Base-by-base conservation (phyloP, 2,888 invertebrate species). In the Gari tellinella region DNA sequence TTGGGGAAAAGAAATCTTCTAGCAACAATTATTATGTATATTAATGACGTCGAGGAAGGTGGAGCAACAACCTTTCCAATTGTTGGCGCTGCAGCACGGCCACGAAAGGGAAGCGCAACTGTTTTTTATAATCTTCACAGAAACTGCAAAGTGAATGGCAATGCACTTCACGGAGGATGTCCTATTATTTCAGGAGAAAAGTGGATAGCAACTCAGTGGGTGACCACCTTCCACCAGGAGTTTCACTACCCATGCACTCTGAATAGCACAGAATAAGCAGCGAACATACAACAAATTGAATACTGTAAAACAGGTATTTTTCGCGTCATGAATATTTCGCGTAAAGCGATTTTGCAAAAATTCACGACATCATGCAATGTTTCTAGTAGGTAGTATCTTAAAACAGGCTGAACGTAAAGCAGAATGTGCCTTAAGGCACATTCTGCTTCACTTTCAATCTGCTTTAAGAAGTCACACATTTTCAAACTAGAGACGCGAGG, bases 161-260 rank as follows among this genome's bases (percentile, higher is more conserved):
- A 43, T 14, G 45, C 43, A n/a, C 26, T 31, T 8, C 58, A 58
- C 17, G n/a, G 46, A 17, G 38, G 46, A 8, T 58, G 58, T 38
- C 48, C 58, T 23, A n/a, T 58, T 14, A 19, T 58, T 8, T 48
- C 45, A 37, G 58, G 58, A 2, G 58, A 58, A 58, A 58, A 58
- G 25, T 58, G 58, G 46, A 46, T 58, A 1, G 58, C 58, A 12
- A 58, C 43, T 21, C 48, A 46, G 23, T 58, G 58, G 58, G 21
- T 58, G 1, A 21, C 26, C 19, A 25, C 46, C 12, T 46, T 46
- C 25, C 46, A 46, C 5, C 46, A 58, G 19, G 58, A 58, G 23
- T 58, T 58, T 21, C 25, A 7, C 58, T 48, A 58, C 21, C 58
- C 37, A 19, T 58, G 58, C 46, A 21, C 58, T 17, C 14, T 19